Evolutionary conservation across 2,797 vertebrate genomes (phyloP).

Genomic region (Platyrinchus mystaceus): DNA sequence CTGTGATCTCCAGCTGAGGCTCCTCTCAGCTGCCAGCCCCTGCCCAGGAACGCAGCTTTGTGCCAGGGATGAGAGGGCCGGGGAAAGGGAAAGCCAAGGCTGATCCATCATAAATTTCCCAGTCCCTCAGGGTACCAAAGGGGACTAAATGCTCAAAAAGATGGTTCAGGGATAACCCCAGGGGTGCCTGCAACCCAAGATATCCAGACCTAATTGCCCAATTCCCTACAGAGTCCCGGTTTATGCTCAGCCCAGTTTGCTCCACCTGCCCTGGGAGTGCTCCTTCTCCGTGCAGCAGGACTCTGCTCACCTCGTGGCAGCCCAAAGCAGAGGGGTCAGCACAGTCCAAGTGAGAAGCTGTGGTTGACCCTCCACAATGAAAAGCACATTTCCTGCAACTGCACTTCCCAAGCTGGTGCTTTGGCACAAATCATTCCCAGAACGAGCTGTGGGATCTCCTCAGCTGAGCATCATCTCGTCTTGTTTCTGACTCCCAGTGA

Average conservation of each 20-base stretch:
- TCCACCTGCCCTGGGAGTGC: not conserved
- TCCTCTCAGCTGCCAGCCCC: not conserved
- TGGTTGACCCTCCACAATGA: accelerated
- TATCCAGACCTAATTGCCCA: accelerated
- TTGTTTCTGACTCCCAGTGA: not conserved
- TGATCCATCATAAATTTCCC: not conserved
- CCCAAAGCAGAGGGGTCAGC: not conserved
- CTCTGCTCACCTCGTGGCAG: accelerated
- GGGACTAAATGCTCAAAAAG: not conserved
- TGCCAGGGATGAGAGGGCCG: too few relatives aligned
- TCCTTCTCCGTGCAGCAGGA: not conserved
- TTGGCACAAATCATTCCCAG: not conserved
- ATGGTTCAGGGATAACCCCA: not conserved
- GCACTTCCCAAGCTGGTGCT: accelerated
- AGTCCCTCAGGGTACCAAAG: not conserved
- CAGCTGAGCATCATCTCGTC: not conserved
- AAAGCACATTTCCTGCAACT: not conserved
- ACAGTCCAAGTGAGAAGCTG: accelerated
- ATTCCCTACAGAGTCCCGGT: accelerated
- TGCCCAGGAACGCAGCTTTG: not conserved
- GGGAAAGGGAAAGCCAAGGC: not conserved
- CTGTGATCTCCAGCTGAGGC: not conserved
- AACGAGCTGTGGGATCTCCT: not conserved
- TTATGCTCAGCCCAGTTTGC: not conserved
- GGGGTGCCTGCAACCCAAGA: not conserved